Conservation (phyloP, 2,888 invertebrate genomes). For the Danaus chrysippus region DNA sequence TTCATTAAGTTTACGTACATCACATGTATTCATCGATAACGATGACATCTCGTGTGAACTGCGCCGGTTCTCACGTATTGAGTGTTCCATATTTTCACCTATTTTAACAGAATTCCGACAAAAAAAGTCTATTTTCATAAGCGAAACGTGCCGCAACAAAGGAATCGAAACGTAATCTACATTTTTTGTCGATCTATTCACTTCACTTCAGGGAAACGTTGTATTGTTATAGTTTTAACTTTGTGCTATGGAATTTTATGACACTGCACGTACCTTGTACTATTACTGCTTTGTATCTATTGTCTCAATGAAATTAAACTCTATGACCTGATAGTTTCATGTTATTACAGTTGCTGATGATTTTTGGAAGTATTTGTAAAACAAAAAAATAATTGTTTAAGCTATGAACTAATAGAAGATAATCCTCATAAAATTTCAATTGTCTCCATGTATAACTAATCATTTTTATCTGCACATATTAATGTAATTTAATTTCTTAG, state of each 20-base stretch:
- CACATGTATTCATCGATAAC: no score
- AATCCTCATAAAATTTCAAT: neutral
- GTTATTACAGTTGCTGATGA: no score
- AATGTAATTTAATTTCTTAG: slow-evolving; percentile 55
- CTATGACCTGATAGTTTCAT: no score
- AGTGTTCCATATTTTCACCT: slow-evolving; percentile 64
- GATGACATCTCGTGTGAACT: slow-evolving; percentile 41
- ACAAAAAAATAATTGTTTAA: no score
- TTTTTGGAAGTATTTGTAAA: no score
- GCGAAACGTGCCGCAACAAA: slow-evolving; percentile 46
- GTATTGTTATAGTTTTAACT: slow-evolving; percentile 28
- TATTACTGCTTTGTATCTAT: neutral
- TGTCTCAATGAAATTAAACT: neutral
- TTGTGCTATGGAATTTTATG: slow-evolving; percentile 2
- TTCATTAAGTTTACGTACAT: no score
- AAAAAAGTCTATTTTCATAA: slow-evolving; percentile 62
- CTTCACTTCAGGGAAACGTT: slow-evolving; percentile 39
- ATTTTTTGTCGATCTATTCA: slow-evolving; percentile 43
- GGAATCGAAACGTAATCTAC: slow-evolving; percentile 51
- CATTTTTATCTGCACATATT: neutral
- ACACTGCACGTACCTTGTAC: neutral
- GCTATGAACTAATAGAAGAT: no score
- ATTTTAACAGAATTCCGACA: slow-evolving; percentile 58
- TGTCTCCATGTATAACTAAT: neutral
- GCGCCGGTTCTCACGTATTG: slow-evolving; percentile 60